These are phyloP conservation scores for Manis crassicaudata DNA, from an alignment of 2,797 vertebrate genomes.

Conservation along the genomic window DNA sequence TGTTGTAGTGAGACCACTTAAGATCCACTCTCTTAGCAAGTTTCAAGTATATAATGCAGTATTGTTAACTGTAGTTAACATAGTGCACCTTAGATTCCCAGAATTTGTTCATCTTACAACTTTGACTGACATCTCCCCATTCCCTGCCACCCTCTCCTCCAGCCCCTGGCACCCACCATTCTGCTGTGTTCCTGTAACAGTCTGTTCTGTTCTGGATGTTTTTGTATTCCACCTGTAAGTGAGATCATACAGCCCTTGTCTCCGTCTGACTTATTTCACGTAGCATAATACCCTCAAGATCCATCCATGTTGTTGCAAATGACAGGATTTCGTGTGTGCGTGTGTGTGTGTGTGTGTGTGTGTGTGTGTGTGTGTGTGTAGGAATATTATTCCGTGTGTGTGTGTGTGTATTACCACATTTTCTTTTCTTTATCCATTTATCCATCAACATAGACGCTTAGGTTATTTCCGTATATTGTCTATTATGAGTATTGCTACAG, in stretches of 20 bases:
- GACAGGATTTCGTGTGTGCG: neutral
- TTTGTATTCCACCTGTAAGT: neutral
- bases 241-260: neutral
- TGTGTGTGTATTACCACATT: neutral
- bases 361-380: no score
- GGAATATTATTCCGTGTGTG: neutral
- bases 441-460: neutral
- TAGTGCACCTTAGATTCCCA: neutral
- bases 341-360: no score
- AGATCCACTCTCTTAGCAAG: neutral
- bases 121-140: neutral
- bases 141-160: no score
- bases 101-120: neutral
- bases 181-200: neutral
- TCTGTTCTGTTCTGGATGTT: neutral
- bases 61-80: neutral
- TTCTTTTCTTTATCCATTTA: neutral
- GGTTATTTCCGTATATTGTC: neutral
- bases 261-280: neutral
- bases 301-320: neutral
- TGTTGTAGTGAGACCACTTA: neutral
- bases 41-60: neutral
- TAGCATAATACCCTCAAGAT: neutral
- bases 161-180: neutral
- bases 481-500: neutral